phyloP scores from a whole-genome alignment of 2,113 vertebrate genomes.

The Silurus asotus region DNA sequence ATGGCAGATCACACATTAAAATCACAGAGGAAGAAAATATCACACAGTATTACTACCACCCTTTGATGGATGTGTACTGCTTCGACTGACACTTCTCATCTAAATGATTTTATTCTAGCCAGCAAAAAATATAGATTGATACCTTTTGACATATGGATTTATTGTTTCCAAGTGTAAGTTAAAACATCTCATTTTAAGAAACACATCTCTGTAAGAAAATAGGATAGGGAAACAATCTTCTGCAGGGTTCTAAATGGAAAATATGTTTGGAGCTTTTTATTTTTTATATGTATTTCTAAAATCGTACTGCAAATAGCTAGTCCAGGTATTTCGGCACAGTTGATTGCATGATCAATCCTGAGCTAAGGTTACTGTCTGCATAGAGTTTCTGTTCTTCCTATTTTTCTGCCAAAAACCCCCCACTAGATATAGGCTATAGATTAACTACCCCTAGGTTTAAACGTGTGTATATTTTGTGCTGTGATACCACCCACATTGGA shows the following conservation, averaged over 20 bases:
- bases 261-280: not conserved
- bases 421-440: not conserved
- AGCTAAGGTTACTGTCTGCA: not conserved
- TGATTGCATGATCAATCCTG: not conserved
- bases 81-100: not conserved
- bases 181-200: not conserved
- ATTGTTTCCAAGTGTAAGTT: not conserved
- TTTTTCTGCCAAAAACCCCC: not conserved
- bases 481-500: not conserved
- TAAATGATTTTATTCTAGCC: constrained; percentile 5
- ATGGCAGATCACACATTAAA: constrained; percentile 11
- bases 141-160: constrained; percentile 14
- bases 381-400: not conserved
- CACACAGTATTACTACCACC: not conserved
- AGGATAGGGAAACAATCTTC: not conserved
- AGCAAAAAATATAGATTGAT: not conserved
- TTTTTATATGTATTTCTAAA: not conserved
- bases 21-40: not conserved
- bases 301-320: not conserved
- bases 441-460: not conserved
- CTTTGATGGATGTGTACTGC: not conserved
- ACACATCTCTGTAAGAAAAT: not conserved
- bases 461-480: not conserved
- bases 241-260: not conserved
- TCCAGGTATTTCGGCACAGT: not conserved